Base-by-base conservation (phyloP, 2,113 vertebrate genomes). In the Pholis gunnellus region DNA sequence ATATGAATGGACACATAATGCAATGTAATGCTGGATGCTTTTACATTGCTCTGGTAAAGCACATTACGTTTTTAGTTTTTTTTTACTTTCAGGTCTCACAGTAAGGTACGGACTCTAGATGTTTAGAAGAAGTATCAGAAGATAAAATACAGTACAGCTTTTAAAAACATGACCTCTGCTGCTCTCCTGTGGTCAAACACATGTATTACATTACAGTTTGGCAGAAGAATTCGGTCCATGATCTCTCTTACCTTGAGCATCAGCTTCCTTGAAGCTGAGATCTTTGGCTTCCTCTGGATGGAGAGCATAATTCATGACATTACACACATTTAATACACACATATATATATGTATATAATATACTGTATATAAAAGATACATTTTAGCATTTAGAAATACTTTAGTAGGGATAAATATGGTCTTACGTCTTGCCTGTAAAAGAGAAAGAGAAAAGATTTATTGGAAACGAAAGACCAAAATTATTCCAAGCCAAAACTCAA, bases 211-310 rank as follows among this genome's bases (percentile, higher is more conserved):
- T 20, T 0, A 48, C 18, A 9, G 0, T 29, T 18, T 8, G 2
- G 15, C 15, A 20, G 22, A 34, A 61, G 2, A 36, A 65, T 11
- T 22, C 3, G 22, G n/a, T 34, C 15, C 2, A 22, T 25, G 22
- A 66, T 78, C 0, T 77, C 60, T 88, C 89, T 95, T 83, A 97
- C 97, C 96, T 97, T 97, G 44, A 99, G 93, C 94, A 98, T 48
- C 78, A 98, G 96, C 82, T 99, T 99, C 83, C 97, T 96, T 13
- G 97, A 99, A 48, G 97, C 97, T 22, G 97, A 96, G 91, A 99
- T 99, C 95, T 99, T 99, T 89, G 97, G 92, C 94, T 99, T 97
- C 84, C 95, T 96, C 96, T 97, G 54, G 0, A 69, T 56, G 27
- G 48, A 77, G 17, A 80, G 50, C 63, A 76, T 0, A 27, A 57